Evolutionary conservation across 2,113 vertebrate genomes (phyloP), one percentile per base, ranked within the genome.

Genomic region (Cochlearius cochlearius): DNA sequence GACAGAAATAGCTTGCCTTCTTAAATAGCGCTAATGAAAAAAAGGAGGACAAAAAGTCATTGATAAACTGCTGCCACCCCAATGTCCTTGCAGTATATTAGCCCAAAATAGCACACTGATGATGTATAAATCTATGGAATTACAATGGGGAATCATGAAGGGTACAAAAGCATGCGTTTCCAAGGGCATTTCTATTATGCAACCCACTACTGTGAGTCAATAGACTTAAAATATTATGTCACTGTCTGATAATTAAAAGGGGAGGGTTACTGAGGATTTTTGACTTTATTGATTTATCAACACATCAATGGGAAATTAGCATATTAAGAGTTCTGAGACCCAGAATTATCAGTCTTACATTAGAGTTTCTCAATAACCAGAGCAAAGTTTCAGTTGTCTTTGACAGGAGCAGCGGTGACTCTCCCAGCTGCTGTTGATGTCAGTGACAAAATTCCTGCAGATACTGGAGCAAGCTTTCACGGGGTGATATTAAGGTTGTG

Each of bases 71-170:
- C 75, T 64, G 85, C 68, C 75, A 90, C 73, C 68, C 39, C 80
- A 53, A 94, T 92, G 90, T 88, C 95, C 94, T 96, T 97, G 96
- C 86, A 74, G 86, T 94, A 69, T 88, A 90, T 97, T 92, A 95
- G 64, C 88, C 94, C 18, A 41, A 97, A 97, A 96, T 92, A 96
- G 90, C 86, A 82, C 90, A 68, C 53, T 88, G 90, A 86, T 4
- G 19, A 79, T 88, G 69, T 82, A 94, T 82, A 97, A 96, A 97
- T 96, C 90, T 97, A 92, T 92, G 86, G 77, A 96, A 96, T 94
- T 97, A 96, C 60, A 93, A 93, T 62, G 47, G 73, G 71, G 88
- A 83, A 85, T 88, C 90, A 97, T 34, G 63, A 97, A 96, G 75
- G 47, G 56, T 88, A 90, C 92, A 94, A 75, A 94, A 89, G 50